A percentile compares a stretch with the other conserved stretches of the same genome.
Evolutionary conservation across 2,113 vertebrate species (phyloP).

Genomic region (Scomber colias): DNA sequence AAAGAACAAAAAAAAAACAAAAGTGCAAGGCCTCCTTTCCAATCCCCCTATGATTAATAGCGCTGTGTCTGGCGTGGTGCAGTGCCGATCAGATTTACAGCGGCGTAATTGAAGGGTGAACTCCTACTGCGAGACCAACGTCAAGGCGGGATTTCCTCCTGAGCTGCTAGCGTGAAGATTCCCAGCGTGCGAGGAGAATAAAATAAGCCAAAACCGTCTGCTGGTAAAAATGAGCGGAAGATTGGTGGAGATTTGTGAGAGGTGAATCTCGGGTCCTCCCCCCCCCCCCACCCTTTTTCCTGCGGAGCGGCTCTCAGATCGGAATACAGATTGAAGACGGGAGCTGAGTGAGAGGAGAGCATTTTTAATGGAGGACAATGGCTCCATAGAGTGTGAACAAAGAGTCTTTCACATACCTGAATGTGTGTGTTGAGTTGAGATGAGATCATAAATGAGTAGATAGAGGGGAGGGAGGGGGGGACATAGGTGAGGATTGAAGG

Average conservation of each 20-base stretch:
- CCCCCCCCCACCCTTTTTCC: slow-evolving; percentile 27
- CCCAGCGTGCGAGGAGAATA: slow-evolving; percentile 30
- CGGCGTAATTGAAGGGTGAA: slow-evolving; percentile 70
- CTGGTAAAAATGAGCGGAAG: slow-evolving; percentile 58
- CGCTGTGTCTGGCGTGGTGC: slow-evolving; percentile 44
- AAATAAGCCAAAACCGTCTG: slow-evolving; percentile 62
- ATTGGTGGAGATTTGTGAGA: slow-evolving; percentile 66
- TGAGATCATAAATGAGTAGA: slow-evolving; percentile 65
- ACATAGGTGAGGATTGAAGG: slow-evolving; percentile 58
- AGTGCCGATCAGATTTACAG: slow-evolving; percentile 72
- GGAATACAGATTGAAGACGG: slow-evolving; percentile 50
- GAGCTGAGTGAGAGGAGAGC: slow-evolving; percentile 32
- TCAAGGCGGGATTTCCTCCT: slow-evolving; percentile 70
- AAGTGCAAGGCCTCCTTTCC: slow-evolving; percentile 31
- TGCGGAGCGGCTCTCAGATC: slow-evolving; percentile 38
- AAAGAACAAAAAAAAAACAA: slow-evolving; percentile 25
- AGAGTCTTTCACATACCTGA: slow-evolving; percentile 72
- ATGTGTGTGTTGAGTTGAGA: slow-evolving; percentile 42
- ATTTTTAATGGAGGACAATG: slow-evolving; percentile 67
- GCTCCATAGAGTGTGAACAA: slow-evolving; percentile 74
- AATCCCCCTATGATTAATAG: slow-evolving; percentile 63
- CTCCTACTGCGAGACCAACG: slow-evolving; percentile 56
- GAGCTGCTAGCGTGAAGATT: slow-evolving; percentile 50
- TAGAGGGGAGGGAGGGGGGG: slow-evolving; percentile 7
- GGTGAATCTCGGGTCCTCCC: slow-evolving; percentile 70